A percentile compares a stretch with the other conserved stretches of the same genome.
Evolutionary conservation across 2,797 vertebrate genomes (phyloP).

Genomic region (Todus mexicanus): DNA sequence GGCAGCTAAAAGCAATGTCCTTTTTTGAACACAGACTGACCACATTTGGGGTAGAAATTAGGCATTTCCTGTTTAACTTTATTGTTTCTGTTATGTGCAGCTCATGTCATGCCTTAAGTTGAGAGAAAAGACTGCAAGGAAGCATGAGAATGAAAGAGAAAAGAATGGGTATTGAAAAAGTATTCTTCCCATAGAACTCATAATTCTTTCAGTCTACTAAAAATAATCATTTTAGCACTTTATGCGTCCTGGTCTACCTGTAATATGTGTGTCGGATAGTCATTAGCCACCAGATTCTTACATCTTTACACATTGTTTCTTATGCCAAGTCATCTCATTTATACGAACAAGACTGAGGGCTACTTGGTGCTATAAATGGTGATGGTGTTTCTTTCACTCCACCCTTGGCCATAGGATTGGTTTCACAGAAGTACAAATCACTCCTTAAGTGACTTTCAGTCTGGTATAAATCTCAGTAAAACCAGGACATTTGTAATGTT

Average conservation of each 20-base stretch:
- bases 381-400: neutral
- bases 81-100: neutral
- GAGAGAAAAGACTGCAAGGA: neutral
- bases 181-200: neutral
- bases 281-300: neutral
- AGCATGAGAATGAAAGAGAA: neutral
- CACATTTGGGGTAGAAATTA: neutral
- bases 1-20: neutral
- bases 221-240: neutral
- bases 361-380: neutral
- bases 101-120: neutral
- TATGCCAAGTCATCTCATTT: too few species aligned
- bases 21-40: neutral
- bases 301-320: neutral
- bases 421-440: neutral
- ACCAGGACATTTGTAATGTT: neutral
- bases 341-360: neutral
- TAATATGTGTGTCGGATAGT: neutral
- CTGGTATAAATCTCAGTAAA: neutral
- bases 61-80: slow-evolving; percentile 43
- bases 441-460: neutral
- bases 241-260: neutral
- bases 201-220: neutral
- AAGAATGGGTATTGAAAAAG: neutral
- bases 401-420: neutral